Conservation (phyloP, 1,140 invertebrate species). For the Eupristina koningsbergeri region DNA sequence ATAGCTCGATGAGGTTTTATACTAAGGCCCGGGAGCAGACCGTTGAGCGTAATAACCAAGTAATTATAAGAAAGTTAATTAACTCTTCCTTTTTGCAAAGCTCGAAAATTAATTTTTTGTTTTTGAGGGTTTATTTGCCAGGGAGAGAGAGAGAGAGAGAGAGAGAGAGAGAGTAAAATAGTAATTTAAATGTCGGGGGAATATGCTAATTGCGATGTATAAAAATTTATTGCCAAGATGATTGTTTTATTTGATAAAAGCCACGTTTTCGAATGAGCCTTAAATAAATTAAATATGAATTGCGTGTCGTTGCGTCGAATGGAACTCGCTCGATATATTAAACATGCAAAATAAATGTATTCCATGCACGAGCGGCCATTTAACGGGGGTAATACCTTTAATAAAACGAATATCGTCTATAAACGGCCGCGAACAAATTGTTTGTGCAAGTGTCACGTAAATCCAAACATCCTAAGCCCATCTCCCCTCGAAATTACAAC, state of each 20-base stretch:
- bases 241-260: too few relatives aligned
- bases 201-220: not conserved
- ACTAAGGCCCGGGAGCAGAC: not conserved
- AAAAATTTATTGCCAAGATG: too few relatives aligned
- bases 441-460: not conserved
- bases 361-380: not conserved
- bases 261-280: too few relatives aligned
- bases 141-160: too few relatives aligned
- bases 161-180: too few relatives aligned
- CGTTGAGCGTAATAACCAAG: not conserved
- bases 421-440: not conserved
- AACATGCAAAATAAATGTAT: not conserved
- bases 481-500: not conserved
- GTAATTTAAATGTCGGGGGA: not conserved
- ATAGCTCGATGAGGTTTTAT: not conserved
- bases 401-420: not conserved
- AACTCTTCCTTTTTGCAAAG: not conserved
- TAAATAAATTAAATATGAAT: not conserved
- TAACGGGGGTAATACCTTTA: not conserved
- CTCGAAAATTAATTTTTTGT: constrained; percentile 14
- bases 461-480: not conserved
- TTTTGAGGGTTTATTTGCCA: not conserved
- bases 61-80: constrained; percentile 24
- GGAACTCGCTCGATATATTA: not conserved
- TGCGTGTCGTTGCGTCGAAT: not conserved